Base-by-base conservation (phyloP, 2,888 invertebrate genomes). In the Villa cingulata region DNA sequence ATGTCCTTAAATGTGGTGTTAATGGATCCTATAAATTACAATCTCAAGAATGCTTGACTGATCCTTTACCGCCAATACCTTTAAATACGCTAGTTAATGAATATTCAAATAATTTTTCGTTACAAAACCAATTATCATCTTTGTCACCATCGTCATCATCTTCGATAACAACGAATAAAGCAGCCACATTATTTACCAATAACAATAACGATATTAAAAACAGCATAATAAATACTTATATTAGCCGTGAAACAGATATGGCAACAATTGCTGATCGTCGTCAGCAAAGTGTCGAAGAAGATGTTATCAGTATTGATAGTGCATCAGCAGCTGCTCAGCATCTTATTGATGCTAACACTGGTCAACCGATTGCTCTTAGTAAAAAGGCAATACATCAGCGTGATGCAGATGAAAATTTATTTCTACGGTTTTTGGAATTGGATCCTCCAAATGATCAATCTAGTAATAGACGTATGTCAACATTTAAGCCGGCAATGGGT, bases 1-100 rank as follows among this genome's bases (percentile, higher is more conserved):
- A 86, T 76, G 81, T 83, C 58, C 75, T 82, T 71, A 80, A 78
- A 65, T 77, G 77, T 78, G 80, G 57, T 48, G 56, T 62, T 48
- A 63, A 81, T 74, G 86, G 86, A 59, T 80, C 81, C 58, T 86
- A 80, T 71, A 81, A 80, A 66, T 74, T 87, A 59, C 79, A 85
- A 62, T 75, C 80, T 42, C 80, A 80, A 67, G 74, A 75, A 61
- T 77, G 61, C 75, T 75, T 58, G 69, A 74, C 57, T 70, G 72
- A 60, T 71, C 75, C 63, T 70, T 55, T 54, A 40, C 56, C 57
- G 49, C 53, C 57, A 37, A 43, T 55, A 48, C 51, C 14, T 23
- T 48, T 51, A 43, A 43, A 48, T 19, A 50, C 51, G 34, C 48
- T 43, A 20, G 49, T 48, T 47, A 2, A 16, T 16, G 7, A n/a